Percentiles rank a stretch among this genome's conserved stretches.
These are phyloP conservation scores for Desoria tigrina DNA, from an alignment of 2,888 invertebrate genomes.

Conservation along the genomic window DNA sequence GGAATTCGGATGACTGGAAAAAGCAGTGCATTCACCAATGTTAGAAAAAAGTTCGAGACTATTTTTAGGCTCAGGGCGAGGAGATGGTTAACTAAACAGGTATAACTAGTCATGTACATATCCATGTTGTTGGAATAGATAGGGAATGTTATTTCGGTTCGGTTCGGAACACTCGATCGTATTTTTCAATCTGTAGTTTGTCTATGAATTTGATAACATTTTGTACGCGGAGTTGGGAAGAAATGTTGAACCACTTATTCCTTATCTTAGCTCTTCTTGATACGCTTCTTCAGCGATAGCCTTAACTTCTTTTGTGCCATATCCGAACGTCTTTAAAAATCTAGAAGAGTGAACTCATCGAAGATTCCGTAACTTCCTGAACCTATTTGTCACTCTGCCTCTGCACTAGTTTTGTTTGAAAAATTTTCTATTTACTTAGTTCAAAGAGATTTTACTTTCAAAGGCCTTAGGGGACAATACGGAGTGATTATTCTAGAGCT, in stretches of 20 bases:
- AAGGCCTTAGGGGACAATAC: too few relatives aligned
- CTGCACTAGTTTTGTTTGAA: too few relatives aligned
- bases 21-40: slow-evolving; percentile 3
- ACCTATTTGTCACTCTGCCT: too few relatives aligned
- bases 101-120: slow-evolving; percentile 14
- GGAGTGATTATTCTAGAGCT: too few relatives aligned
- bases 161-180: slow-evolving; percentile 21
- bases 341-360: too few relatives aligned
- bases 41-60: slow-evolving; percentile 32
- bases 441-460: too few relatives aligned
- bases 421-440: too few relatives aligned
- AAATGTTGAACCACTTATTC: slow-evolving; percentile 1
- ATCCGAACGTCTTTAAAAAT: too few relatives aligned
- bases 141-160: slow-evolving; percentile 22
- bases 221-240: not conserved
- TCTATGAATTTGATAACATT: slow-evolving; percentile 15
- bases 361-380: too few relatives aligned
- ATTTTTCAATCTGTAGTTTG: slow-evolving; percentile 22
- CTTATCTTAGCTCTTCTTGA: slow-evolving; percentile 3
- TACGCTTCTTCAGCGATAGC: not conserved
- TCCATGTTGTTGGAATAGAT: slow-evolving; percentile 1
- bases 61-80: slow-evolving; percentile 52
- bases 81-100: slow-evolving; percentile 25
- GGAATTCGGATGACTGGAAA: not conserved
- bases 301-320: too few relatives aligned